Conservation (phyloP, 2,113 vertebrate species). For the Smithornis capensis region DNA sequence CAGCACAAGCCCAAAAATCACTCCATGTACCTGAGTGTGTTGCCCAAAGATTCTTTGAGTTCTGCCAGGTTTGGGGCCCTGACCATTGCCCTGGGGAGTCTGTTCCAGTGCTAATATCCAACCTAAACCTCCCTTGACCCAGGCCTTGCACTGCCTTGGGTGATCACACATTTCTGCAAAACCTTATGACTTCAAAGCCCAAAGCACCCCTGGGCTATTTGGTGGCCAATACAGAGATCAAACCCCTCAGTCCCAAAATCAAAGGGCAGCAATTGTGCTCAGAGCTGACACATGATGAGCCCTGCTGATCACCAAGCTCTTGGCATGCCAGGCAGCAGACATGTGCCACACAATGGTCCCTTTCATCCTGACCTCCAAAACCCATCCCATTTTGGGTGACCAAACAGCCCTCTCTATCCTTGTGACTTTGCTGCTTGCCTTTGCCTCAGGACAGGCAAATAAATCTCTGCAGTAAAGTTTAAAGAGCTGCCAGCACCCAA, state of each 20-base stretch:
- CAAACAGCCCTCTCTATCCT: fast-evolving
- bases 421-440: background rate
- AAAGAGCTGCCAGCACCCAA: background rate
- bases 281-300: background rate
- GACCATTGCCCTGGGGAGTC: background rate
- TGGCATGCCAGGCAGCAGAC: background rate
- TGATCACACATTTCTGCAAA: background rate
- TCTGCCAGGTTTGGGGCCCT: background rate
- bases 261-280: background rate
- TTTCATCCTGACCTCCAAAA: background rate
- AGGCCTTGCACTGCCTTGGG: background rate
- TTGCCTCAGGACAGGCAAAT: background rate
- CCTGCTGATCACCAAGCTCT: background rate
- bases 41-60: background rate
- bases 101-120: background rate
- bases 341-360: background rate
- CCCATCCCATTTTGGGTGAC: background rate
- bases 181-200: background rate
- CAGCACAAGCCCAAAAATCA: background rate
- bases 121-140: background rate
- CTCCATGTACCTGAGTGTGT: background rate
- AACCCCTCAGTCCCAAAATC: background rate
- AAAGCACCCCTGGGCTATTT: background rate
- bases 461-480: background rate
- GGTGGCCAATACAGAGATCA: background rate